These are phyloP conservation scores for Callimorpha dominula DNA, from an alignment of 2,888 invertebrate genomes.

Conservation along the genomic window DNA sequence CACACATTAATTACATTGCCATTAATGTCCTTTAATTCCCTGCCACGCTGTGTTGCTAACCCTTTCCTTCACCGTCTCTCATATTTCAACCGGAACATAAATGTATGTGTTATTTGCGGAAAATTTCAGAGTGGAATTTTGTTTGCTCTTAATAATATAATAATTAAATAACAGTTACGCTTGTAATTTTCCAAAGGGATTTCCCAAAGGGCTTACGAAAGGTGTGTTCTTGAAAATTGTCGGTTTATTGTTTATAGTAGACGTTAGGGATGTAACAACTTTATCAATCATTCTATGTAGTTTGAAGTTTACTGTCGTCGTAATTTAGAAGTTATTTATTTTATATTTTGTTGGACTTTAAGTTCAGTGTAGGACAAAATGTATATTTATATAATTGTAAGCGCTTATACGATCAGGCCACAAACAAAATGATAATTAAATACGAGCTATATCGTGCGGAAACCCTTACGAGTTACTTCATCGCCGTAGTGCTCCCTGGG, in stretches of 20 bases:
- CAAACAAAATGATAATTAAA: no score
- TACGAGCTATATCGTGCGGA: no score
- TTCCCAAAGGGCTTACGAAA: conserved; percentile 10
- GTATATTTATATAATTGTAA: no score
- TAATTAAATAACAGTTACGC: conserved; percentile 23
- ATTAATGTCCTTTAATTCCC: conserved; percentile 15
- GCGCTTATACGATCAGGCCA: no score
- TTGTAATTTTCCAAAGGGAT: conserved; percentile 17
- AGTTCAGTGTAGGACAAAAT: neutral
- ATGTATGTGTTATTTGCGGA: conserved; percentile 18
- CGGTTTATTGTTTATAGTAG: conserved; percentile 16
- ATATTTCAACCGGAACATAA: conserved; percentile 18
- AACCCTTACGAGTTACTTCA: neutral
- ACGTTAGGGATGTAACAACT: neutral
- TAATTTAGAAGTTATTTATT: neutral
- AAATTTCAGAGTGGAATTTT: conserved; percentile 14
- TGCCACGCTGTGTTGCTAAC: conserved; percentile 7
- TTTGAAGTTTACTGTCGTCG: neutral
- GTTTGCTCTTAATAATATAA: conserved; percentile 20
- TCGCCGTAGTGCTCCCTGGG: neutral
- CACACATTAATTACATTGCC: conserved; percentile 5
- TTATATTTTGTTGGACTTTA: neutral
- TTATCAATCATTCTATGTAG: neutral
- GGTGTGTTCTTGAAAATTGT: conserved; percentile 13
- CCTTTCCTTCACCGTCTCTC: conserved; percentile 16